A percentile compares a stretch with the other conserved stretches of the same genome.
phyloP scores from a whole-genome alignment of 92 coral and sea anemone species.

The Epizoanthus rinbou region DNA sequence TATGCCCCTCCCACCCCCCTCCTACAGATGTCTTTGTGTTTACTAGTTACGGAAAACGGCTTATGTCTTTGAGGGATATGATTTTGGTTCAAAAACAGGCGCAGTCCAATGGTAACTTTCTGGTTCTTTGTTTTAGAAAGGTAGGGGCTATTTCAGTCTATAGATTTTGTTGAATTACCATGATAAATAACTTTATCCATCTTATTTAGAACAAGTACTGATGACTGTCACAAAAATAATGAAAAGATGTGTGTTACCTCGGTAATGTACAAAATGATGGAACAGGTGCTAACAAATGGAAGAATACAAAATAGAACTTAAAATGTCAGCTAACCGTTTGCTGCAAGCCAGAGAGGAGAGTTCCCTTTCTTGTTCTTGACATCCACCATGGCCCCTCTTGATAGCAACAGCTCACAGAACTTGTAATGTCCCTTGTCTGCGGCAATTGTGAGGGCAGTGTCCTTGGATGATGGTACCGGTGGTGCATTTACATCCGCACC shows the following conservation, averaged over 20 bases:
- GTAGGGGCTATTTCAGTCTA: too few species aligned
- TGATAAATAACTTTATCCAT: too few species aligned
- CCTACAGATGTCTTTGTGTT: too few species aligned
- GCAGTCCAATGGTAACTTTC: too few species aligned
- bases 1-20: too few species aligned
- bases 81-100: too few species aligned
- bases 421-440: constrained; percentile 99
- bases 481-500: constrained; percentile 99
- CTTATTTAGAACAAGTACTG: too few species aligned
- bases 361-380: constrained; percentile 98
- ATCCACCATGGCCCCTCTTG: constrained; percentile 97
- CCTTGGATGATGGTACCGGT: constrained; percentile 96
- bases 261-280: neutral
- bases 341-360: constrained; percentile 95
- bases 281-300: neutral
- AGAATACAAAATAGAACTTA: neutral
- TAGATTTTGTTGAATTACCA: too few species aligned
- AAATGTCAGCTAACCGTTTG: constrained; percentile 71
- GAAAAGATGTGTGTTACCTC: neutral
- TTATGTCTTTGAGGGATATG: too few species aligned
- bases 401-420: constrained; percentile 93
- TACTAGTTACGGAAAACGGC: too few species aligned
- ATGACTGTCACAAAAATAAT: too few species aligned
- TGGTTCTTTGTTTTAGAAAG: too few species aligned
- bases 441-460: constrained; percentile 96